These are phyloP conservation scores for Agrilus cyanescens DNA, from an alignment of 2,888 invertebrate species.

Conservation along the genomic window DNA sequence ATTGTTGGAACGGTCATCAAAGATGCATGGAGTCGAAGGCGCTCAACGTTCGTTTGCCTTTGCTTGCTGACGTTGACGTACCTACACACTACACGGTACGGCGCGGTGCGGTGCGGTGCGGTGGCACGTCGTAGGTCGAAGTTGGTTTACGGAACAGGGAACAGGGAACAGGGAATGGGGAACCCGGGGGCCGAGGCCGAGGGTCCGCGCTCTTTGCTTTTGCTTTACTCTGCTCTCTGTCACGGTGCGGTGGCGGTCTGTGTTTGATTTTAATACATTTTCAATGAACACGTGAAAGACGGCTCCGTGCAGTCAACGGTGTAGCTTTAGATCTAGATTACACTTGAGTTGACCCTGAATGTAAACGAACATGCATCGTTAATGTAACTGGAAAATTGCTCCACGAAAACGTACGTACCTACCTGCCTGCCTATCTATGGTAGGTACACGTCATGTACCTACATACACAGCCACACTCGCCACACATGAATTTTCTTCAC, in stretches of 20 bases:
- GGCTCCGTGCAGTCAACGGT: slow-evolving; percentile 20
- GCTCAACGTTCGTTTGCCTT: slow-evolving; percentile 2
- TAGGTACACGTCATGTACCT: no score
- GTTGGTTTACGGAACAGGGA: slow-evolving; percentile 4
- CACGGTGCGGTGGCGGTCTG: slow-evolving; percentile 11
- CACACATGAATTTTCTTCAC: no score
- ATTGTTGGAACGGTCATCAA: slow-evolving; percentile 35
- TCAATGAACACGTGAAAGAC: slow-evolving; percentile 34
- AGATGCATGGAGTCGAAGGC: slow-evolving; percentile 30
- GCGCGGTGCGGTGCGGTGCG: slow-evolving; percentile 6
- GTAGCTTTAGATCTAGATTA: slow-evolving; percentile 15
- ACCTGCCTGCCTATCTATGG: no score
- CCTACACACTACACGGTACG: slow-evolving; percentile 10
- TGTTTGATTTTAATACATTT: slow-evolving; percentile 37
- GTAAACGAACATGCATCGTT: no score
- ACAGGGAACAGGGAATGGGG: no score
- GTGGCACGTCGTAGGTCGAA: neutral
- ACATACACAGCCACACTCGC: no score
- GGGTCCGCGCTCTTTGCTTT: slow-evolving; percentile 9
- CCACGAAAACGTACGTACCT: no score
- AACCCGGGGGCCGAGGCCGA: slow-evolving; percentile 9
- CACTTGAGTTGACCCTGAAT: slow-evolving; percentile 18
- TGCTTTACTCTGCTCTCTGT: slow-evolving; percentile 17
- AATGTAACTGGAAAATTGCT: no score
- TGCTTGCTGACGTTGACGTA: no score